phyloP scores from a whole-genome alignment of 2,797 vertebrate species.

The Rhinoraja longicauda region DNA sequence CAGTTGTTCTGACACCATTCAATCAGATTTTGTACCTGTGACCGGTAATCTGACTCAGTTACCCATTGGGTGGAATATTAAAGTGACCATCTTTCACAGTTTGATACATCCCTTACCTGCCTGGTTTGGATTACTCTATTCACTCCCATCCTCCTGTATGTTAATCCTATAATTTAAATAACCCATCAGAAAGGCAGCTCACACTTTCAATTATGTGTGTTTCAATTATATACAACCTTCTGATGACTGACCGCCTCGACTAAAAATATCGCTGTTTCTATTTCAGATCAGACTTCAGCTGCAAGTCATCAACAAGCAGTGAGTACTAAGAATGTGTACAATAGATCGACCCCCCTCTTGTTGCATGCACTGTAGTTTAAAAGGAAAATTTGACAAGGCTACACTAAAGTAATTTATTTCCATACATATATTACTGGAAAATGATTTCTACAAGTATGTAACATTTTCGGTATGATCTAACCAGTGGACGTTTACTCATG shows the following conservation, averaged over 20 bases:
- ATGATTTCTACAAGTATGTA: neutral
- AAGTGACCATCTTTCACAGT: neutral
- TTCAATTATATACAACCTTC: neutral
- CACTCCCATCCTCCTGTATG: neutral
- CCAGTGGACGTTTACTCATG: neutral
- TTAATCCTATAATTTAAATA: conserved; percentile 43
- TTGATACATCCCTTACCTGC: neutral
- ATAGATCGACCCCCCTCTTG: neutral
- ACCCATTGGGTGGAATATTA: too few relatives aligned
- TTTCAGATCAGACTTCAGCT: conserved; percentile 91
- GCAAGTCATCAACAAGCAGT: conserved; percentile 86
- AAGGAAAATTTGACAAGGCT: neutral
- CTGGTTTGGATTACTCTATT: neutral
- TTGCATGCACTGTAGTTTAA: neutral
- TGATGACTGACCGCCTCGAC: conserved; percentile 43
- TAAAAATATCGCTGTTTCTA: conserved; percentile 49
- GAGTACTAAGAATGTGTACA: conserved; percentile 59
- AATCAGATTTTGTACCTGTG: too few relatives aligned
- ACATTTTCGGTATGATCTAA: neutral
- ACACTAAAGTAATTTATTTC: neutral
- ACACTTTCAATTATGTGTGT: conserved; percentile 44
- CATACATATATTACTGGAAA: too few relatives aligned
- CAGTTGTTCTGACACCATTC: too few relatives aligned
- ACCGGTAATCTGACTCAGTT: too few relatives aligned
- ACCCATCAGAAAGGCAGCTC: conserved; percentile 46